These are phyloP conservation scores for Pao palembangensis DNA, from an alignment of 2,113 vertebrate species.

Conservation along the genomic window DNA sequence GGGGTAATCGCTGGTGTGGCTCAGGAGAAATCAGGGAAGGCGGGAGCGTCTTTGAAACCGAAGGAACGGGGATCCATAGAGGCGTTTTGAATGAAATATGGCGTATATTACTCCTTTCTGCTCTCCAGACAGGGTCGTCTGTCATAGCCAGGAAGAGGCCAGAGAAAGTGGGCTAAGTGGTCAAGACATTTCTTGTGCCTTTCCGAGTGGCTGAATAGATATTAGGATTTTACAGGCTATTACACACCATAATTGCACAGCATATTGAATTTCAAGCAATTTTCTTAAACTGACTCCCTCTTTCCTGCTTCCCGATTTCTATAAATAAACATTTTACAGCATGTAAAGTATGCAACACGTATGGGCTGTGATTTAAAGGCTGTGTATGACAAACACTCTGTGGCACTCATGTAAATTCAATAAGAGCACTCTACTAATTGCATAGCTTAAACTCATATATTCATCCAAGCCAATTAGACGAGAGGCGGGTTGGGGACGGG, in stretches of 20 bases:
- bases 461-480: slow-evolving; percentile 71
- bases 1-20: slow-evolving; percentile 55
- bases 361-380: slow-evolving; percentile 50
- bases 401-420: slow-evolving; percentile 61
- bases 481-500: slow-evolving; percentile 34
- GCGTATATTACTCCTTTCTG: slow-evolving; percentile 71
- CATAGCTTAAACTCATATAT: slow-evolving; percentile 61
- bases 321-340: slow-evolving; percentile 64
- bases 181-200: slow-evolving; percentile 71
- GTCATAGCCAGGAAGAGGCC: slow-evolving; percentile 67
- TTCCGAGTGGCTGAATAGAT: slow-evolving; percentile 75
- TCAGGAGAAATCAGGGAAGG: slow-evolving; percentile 42
- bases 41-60: slow-evolving; percentile 51
- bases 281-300: slow-evolving; percentile 51
- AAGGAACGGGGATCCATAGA: slow-evolving; percentile 64
- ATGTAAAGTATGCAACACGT: slow-evolving; percentile 44
- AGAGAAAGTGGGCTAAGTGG: slow-evolving; percentile 75
- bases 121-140: slow-evolving; percentile 72
- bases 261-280: slow-evolving; percentile 74
- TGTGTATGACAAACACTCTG: slow-evolving; percentile 51
- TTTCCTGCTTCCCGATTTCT: slow-evolving; percentile 37
- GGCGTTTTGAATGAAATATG: slow-evolving; percentile 74
- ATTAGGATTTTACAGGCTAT: slow-evolving; percentile 82
- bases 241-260: slow-evolving; percentile 78
- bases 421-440: slow-evolving; percentile 61